phyloP scores from a whole-genome alignment of 2,113 vertebrate species.

The Anarhynchus alexandrinus region DNA sequence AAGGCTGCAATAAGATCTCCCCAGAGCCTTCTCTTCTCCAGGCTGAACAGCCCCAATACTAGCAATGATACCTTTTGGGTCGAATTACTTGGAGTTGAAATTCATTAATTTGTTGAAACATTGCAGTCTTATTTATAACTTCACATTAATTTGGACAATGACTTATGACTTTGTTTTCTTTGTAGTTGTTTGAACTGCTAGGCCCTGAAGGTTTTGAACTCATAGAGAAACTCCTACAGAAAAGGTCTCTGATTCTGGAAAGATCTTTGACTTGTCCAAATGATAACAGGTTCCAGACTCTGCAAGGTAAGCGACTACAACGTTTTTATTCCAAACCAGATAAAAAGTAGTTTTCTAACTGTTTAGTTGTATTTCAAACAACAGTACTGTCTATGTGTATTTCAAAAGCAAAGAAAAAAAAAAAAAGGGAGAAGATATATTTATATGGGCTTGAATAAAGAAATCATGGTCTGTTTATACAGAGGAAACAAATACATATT shows the following conservation, averaged over 20 bases:
- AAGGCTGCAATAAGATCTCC: no score
- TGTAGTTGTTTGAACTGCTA: slow-evolving; percentile 91
- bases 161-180: background rate
- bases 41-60: no score
- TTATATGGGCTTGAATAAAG: background rate
- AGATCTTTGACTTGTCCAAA: slow-evolving; percentile 74
- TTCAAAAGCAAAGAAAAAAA: background rate
- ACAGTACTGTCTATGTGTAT: background rate
- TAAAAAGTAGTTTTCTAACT: background rate
- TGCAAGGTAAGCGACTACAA: slow-evolving; percentile 79
- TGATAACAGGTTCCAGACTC: slow-evolving; percentile 75
- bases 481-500: background rate
- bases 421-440: background rate
- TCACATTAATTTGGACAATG: background rate
- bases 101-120: background rate
- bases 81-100: background rate
- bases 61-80: background rate
- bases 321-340: background rate
- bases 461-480: background rate
- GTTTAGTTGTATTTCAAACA: background rate
- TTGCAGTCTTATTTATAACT: background rate
- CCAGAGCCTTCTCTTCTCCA: no score
- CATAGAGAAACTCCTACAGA: slow-evolving; percentile 91
- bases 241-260: slow-evolving; percentile 83
- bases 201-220: slow-evolving; percentile 93